Evolutionary conservation across 2,888 invertebrate species (phyloP), one percentile per base, ranked within the genome.

Genomic region (Ryuthela nishihirai): DNA sequence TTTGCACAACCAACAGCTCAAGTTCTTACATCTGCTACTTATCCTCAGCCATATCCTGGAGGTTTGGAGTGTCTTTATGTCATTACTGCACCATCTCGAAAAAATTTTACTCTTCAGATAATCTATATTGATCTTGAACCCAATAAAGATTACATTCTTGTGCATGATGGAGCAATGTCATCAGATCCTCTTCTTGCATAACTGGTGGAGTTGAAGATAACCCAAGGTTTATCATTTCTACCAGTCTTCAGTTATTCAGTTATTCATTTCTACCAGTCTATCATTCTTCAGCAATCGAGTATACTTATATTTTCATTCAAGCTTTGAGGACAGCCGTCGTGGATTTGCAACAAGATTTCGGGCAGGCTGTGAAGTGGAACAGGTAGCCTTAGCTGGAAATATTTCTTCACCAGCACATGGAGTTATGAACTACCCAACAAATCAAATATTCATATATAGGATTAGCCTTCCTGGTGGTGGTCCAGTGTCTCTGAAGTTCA

Each of bases 1-100:
- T 1, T 88, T 89, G 10, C 83, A 87, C 41, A 92, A 91, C 76
- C 85, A 15, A 53, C 56, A 6, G 65, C 88, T 24, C 94, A 95
- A 78, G 82, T 88, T 3, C 78, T 97, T 45, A 86, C 85, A 15
- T 93, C 93, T 39, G 92, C 95, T 50, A 90, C 91, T 53, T 94
- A 91, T 76, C 95, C 95, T 0, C 86, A 86, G 68, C 85, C 86
- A 68, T 94, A 94, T 76, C 93, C 95, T 0, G 93, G 94, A 47
- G 95, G 95, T n/a, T 79, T 94, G 63, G 97, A 97, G 78, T 95
- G 95, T 68, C 81, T 93, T 47, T 97, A 95, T 75, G 85, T 89
- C 42, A 85, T 98, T 64, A 86, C 87, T 71, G 88, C 97, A 2
- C 89, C 92, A 72, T 83, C 87, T 25, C 94, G 93, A 39, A 83